Evolutionary conservation across 2,797 vertebrate species (phyloP).

Genomic region (Chelon auratus): DNA sequence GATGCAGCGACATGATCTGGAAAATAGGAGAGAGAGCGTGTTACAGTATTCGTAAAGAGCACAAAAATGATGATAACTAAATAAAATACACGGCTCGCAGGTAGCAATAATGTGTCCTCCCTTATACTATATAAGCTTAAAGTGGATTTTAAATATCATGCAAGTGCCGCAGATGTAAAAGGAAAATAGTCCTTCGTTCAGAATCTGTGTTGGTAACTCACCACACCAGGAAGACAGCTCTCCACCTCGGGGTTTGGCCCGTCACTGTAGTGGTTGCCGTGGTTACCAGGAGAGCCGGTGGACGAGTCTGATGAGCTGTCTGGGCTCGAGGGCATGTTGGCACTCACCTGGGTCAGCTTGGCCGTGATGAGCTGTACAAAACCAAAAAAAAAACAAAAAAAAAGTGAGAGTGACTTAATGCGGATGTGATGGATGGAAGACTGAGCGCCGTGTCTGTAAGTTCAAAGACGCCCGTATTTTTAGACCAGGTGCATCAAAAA

Average conservation of each 20-base stretch:
- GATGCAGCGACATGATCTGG: constrained; percentile 99
- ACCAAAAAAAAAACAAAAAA: background rate
- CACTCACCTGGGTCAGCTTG: constrained; percentile 99
- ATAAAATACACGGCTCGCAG: no score
- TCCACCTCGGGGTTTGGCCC: constrained; percentile 99
- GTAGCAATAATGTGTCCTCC: no score
- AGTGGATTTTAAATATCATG: background rate
- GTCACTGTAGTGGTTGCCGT: constrained; percentile 98
- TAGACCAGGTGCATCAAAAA: background rate
- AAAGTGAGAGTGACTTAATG: constrained; percentile 5
- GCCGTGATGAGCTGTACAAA: constrained; percentile 93
- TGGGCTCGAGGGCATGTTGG: constrained; percentile 99
- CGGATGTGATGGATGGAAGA: background rate
- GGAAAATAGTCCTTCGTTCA: background rate
- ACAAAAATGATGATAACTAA: background rate
- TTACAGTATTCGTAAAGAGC: constrained; percentile 9
- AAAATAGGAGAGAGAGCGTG: constrained; percentile 52
- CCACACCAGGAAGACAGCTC: constrained; percentile 99
- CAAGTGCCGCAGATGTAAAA: background rate
- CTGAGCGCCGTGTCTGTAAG: background rate
- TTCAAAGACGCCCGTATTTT: background rate
- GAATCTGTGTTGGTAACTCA: constrained; percentile 75
- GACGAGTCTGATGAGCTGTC: constrained; percentile 99
- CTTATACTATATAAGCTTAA: no score
- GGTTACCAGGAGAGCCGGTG: constrained; percentile 98